Evolutionary conservation across 2,888 invertebrate species (phyloP).

Genomic region (Microctonus hyperodae): DNA sequence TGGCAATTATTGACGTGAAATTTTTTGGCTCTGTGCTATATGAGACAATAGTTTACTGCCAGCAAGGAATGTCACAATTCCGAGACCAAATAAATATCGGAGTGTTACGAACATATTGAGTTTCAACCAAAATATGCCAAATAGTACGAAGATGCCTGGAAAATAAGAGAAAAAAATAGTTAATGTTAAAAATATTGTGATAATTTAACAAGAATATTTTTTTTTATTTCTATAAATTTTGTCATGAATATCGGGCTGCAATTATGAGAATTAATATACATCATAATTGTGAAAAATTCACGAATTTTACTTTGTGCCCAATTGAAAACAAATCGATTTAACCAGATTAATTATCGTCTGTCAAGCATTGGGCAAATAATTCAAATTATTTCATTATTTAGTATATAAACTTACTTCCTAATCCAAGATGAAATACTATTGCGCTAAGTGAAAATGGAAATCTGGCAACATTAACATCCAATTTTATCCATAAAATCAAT

Average conservation of each 20-base stretch:
- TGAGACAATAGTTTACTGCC: constrained; percentile 90
- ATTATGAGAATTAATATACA: constrained; percentile 43
- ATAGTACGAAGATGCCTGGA: constrained; percentile 84
- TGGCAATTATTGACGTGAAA: constrained; percentile 42
- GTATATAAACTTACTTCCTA: constrained; percentile 71
- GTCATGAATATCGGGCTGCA: constrained; percentile 59
- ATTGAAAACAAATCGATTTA: constrained; percentile 49
- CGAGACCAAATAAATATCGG: constrained; percentile 86
- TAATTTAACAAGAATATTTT: constrained; percentile 5
- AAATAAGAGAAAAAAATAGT: constrained; percentile 36
- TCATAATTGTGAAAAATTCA: constrained; percentile 58
- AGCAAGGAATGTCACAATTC: constrained; percentile 87
- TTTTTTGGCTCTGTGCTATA: constrained; percentile 69
- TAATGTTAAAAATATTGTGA: background rate
- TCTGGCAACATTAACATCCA: constrained; percentile 86
- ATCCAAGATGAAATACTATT: constrained; percentile 88
- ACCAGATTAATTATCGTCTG: constrained; percentile 38
- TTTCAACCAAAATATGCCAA: constrained; percentile 90
- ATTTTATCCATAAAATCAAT: constrained; percentile 82
- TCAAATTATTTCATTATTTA: background rate
- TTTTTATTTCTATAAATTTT: constrained; percentile 27
- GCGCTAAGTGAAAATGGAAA: constrained; percentile 81
- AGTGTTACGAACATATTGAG: constrained; percentile 96
- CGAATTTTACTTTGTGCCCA: constrained; percentile 50
- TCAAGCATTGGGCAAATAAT: constrained; percentile 49